Percentiles rank a stretch among this genome's conserved stretches.
Conservation (phyloP, 2,797 vertebrate genomes). For the Microctenopoma lineatum region DNA sequence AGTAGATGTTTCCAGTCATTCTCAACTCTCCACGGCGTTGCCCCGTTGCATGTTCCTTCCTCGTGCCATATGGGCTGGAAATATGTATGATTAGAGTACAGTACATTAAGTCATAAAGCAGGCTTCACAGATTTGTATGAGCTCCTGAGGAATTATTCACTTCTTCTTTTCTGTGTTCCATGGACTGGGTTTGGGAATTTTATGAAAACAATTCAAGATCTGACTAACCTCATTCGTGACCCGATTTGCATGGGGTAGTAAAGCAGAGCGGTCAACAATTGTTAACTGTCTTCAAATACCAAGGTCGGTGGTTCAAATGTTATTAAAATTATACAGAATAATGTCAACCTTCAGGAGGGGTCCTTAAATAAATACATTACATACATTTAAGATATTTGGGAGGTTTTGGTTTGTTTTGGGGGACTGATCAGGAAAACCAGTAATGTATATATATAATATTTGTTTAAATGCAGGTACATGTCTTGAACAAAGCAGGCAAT, state of each 20-base stretch:
- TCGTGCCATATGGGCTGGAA: not conserved
- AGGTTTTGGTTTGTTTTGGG: not conserved
- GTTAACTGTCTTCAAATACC: too few relatives aligned
- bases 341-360: conserved; percentile 3
- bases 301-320: too few relatives aligned
- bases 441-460: too few relatives aligned
- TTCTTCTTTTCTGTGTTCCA: conserved; percentile 6
- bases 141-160: not conserved
- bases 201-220: conserved; percentile 3
- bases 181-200: not conserved
- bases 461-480: conserved; percentile 17
- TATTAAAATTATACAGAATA: not conserved
- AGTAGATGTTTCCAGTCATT: conserved; percentile 22
- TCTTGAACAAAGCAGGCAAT: not conserved
- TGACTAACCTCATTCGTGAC: not conserved
- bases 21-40: not conserved
- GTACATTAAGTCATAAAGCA: not conserved
- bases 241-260: too few relatives aligned
- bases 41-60: conserved; percentile 8
- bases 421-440: conserved; percentile 21
- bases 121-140: not conserved
- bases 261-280: too few relatives aligned
- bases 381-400: conserved; percentile 2
- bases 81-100: not conserved
- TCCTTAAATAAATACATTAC: conserved; percentile 13